A percentile compares a stretch with the other conserved stretches of the same genome.
These are phyloP conservation scores for Meloidogyne exigua DNA, from an alignment of 1,140 invertebrate genomes.

Conservation along the genomic window DNA sequence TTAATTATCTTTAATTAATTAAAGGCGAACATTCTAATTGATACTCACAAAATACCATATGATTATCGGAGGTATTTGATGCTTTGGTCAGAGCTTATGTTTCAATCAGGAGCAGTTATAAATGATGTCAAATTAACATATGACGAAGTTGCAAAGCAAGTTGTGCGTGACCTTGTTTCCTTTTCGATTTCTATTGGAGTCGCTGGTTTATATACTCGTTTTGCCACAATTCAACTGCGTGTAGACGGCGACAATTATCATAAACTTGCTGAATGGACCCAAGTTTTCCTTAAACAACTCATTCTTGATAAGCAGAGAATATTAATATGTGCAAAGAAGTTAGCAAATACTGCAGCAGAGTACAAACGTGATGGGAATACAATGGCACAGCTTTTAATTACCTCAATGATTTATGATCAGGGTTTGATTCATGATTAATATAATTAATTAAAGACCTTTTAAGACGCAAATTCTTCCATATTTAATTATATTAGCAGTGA, in stretches of 20 bases:
- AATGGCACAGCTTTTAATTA: conserved; percentile 11
- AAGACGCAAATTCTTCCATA: conserved; percentile 33
- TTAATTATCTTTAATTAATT: not conserved
- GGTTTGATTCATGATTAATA: conserved; percentile 6
- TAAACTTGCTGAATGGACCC: conserved; percentile 44
- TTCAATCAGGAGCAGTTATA: conserved; percentile 46
- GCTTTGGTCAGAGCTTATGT: conserved; percentile 44
- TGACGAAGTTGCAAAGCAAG: conserved; percentile 44
- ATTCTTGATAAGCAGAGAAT: conserved; percentile 14
- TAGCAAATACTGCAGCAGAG: conserved; percentile 34
- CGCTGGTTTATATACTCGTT: conserved; percentile 26
- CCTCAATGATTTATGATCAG: conserved; percentile 13
- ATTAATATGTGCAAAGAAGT: conserved; percentile 36
- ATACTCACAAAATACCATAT: conserved; percentile 27
- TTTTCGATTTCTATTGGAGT: conserved; percentile 27
- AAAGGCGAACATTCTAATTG: conserved; percentile 36
- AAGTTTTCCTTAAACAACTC: conserved; percentile 29
- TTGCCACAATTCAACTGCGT: conserved; percentile 22
- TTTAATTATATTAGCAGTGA: conserved; percentile 32
- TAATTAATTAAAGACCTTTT: not conserved
- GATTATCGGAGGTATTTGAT: conserved; percentile 45
- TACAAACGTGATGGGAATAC: conserved; percentile 38
- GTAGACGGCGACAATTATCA: conserved; percentile 28
- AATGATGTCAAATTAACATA: conserved; percentile 37
- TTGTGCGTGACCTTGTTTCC: conserved; percentile 32